Base-by-base conservation (phyloP, 64 coral and sea anemone species). In the Astreopora myriophthalma region DNA sequence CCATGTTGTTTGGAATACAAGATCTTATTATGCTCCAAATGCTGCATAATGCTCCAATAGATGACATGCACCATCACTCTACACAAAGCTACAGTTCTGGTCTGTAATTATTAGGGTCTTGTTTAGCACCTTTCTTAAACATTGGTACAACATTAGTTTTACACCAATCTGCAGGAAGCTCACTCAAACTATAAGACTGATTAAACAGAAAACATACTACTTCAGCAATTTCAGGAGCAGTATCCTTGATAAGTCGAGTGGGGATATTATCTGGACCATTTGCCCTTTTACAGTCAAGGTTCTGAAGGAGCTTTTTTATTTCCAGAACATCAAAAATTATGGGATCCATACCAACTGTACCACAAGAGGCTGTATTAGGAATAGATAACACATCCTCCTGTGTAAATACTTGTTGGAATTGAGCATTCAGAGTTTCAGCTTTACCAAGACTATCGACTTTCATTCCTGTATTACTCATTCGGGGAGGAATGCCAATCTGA, bases 381-480 rank as follows among this genome's bases (percentile, higher is more conserved):
- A 82, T 39, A 79, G 76, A 37, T 32, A 84, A 48, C 36, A 86
- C 34, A 87, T 93, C 91, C 63, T 93, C n/a, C n/a, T n/a, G n/a
- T n/a, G n/a, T n/a, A n/a, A n/a, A n/a, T n/a, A n/a, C 82, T 85
- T 92, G 32, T 92, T 92, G 91, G 23, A 93, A 93, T 36, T 87
- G 82, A 67, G 28, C 34, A 86, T 86, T 93, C 27, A 92, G 82
- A 49, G 35, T 79, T 78, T 93, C 71, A 86, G 71, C 81, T 67
- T 93, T 86, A 68, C 44, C 37, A 76, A 86, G 46, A 69, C 55
- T 93, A 51, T 93, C 91, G 7, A 86, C 58, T 30, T 87, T 93
- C 24, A 93, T 3, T 34, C 46, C 72, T 49, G 51, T 48, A 86
- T 93, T 42, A 86, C 72, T 86, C 29, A 48, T 93, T 23, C 76